Percentiles rank a stretch among this genome's conserved stretches.
Evolutionary conservation across 2,797 vertebrate genomes (phyloP).

Genomic region (Toxotes lorentzi): DNA sequence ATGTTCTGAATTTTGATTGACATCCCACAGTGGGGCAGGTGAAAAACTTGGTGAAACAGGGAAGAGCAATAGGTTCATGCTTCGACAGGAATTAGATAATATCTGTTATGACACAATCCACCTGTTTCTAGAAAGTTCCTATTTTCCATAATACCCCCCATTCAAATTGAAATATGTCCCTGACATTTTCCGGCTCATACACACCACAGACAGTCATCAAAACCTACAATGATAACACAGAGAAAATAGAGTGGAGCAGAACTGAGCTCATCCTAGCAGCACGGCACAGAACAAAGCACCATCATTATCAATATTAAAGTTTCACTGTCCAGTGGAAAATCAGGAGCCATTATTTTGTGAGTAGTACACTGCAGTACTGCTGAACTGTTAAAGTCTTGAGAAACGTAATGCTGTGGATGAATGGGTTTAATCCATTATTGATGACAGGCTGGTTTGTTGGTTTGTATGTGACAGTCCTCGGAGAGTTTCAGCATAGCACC

Average conservation of each 20-base stretch:
- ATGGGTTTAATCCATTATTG: constrained; percentile 79
- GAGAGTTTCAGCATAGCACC: constrained; percentile 67
- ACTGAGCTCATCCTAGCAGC: constrained; percentile 23
- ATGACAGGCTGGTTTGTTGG: constrained; percentile 72
- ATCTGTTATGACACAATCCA: not conserved
- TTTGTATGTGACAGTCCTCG: constrained; percentile 70
- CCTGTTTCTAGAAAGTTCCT: too few species aligned
- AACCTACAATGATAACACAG: constrained; percentile 10
- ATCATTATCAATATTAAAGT: constrained; percentile 59
- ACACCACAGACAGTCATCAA: constrained; percentile 20
- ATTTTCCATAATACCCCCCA: not conserved
- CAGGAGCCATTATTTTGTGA: constrained; percentile 49
- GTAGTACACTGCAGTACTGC: constrained; percentile 33
- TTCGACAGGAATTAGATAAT: not conserved
- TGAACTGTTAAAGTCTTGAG: constrained; percentile 69
- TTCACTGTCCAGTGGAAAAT: constrained; percentile 57
- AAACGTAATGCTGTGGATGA: constrained; percentile 73
- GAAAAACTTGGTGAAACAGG: too few species aligned
- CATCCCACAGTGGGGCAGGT: not conserved
- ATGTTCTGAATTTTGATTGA: not conserved
- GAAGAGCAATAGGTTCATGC: not conserved
- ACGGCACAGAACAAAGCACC: constrained; percentile 42
- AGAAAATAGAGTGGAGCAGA: not conserved
- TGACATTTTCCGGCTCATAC: constrained; percentile 4
- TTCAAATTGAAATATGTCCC: not conserved